Percentiles rank a stretch among this genome's conserved stretches.
These are phyloP conservation scores for Spea hammondii DNA, from an alignment of 2,797 vertebrate species.

Conservation along the genomic window DNA sequence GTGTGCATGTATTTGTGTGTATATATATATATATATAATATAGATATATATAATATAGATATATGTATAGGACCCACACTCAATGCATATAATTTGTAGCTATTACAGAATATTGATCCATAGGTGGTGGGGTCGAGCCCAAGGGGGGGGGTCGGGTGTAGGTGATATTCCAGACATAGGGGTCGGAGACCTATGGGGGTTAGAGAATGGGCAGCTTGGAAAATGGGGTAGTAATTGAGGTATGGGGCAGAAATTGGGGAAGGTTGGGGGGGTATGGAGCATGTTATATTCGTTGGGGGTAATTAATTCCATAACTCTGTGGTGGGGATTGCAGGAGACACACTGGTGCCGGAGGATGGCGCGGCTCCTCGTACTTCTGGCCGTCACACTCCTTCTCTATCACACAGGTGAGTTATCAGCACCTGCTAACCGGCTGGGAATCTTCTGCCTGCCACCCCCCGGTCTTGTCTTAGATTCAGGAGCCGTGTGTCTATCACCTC, in stretches of 20 bases:
- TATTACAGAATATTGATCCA: not conserved
- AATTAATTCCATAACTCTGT: too few species aligned
- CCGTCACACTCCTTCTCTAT: slow-evolving; percentile 11
- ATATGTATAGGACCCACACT: not conserved
- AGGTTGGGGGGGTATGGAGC: not conserved
- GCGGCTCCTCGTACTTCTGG: not conserved
- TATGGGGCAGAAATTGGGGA: not conserved
- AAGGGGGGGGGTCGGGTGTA: not conserved
- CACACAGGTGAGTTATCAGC: slow-evolving; percentile 26
- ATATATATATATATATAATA: too few species aligned
- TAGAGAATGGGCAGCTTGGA: too few species aligned
- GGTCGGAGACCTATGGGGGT: too few species aligned
- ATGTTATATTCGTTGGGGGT: not conserved
- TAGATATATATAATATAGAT: too few species aligned
- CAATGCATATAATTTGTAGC: not conserved
- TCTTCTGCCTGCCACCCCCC: not conserved
- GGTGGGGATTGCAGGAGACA: not conserved
- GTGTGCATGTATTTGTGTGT: not conserved
- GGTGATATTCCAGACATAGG: too few species aligned
- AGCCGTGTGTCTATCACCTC: not conserved
- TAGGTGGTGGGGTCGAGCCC: too few species aligned
- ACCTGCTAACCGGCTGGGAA: not conserved
- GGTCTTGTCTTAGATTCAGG: not conserved
- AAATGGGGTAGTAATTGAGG: too few species aligned
- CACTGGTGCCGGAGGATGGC: not conserved